Conservation (phyloP, 1,140 invertebrate species). For the Drosophila leontia region DNA sequence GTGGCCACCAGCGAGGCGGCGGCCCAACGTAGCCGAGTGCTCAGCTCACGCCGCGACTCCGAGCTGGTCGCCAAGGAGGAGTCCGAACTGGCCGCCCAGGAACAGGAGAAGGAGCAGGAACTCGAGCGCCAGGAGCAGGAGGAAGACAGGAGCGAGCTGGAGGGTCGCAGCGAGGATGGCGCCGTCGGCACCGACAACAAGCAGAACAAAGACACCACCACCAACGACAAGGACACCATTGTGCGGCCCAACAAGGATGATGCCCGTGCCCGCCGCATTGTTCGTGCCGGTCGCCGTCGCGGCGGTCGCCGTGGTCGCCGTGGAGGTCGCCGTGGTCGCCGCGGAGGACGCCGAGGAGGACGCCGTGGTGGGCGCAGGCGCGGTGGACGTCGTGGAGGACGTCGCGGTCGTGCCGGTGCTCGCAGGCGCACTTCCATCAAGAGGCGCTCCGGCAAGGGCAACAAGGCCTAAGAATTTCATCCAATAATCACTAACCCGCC, state of each 20-base stretch:
- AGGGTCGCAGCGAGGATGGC: slow-evolving; percentile 35
- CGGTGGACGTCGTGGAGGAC: slow-evolving; percentile 29
- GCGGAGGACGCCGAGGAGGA: slow-evolving; percentile 27
- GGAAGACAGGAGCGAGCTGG: slow-evolving; percentile 4
- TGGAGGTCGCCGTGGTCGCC: slow-evolving; percentile 28
- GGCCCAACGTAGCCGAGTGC: slow-evolving; percentile 44
- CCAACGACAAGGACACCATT: slow-evolving; percentile 36
- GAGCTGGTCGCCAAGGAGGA: slow-evolving; percentile 27
- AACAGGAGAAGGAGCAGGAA: slow-evolving; percentile 22
- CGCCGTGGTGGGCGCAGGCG: slow-evolving; percentile 24
- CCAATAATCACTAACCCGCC: not conserved
- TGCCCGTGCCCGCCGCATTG: slow-evolving; percentile 61
- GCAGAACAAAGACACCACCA: slow-evolving; percentile 14
- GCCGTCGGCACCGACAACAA: slow-evolving; percentile 16
- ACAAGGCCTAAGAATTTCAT: slow-evolving; percentile 36
- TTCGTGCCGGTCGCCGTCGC: slow-evolving; percentile 53
- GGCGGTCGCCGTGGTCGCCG: slow-evolving; percentile 23
- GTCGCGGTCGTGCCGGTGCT: slow-evolving; percentile 39
- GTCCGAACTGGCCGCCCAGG: slow-evolving; percentile 18
- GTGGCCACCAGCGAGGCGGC: slow-evolving; percentile 51
- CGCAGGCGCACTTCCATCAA: slow-evolving; percentile 46
- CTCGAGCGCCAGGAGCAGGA: slow-evolving; percentile 21
- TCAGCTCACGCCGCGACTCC: slow-evolving; percentile 29
- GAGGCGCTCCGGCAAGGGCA: slow-evolving; percentile 45
- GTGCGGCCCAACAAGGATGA: slow-evolving; percentile 54